phyloP scores from a whole-genome alignment of 2,113 vertebrate genomes.

The Plecturocebus donacophilus region DNA sequence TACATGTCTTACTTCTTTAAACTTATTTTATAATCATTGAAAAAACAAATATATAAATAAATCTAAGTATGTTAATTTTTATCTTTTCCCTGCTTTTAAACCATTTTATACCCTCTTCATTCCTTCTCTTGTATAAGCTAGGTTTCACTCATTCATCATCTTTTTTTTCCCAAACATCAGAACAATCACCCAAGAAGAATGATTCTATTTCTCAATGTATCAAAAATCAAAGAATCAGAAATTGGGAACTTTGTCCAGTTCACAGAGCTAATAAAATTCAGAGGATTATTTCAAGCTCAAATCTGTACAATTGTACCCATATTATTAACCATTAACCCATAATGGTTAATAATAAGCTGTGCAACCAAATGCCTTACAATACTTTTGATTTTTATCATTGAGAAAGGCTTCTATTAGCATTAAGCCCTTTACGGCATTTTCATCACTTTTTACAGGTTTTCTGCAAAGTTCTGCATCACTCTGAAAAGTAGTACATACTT shows the following conservation, averaged over 20 bases:
- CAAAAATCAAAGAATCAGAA: background rate
- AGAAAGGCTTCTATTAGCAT: background rate
- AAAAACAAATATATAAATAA: background rate
- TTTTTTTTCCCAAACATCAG: background rate
- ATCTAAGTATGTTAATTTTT: background rate
- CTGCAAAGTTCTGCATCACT: background rate
- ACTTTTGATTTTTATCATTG: background rate
- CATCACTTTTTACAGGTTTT: background rate
- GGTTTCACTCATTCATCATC: background rate
- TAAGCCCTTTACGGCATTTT: background rate
- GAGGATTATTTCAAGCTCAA: background rate
- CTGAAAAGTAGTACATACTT: background rate
- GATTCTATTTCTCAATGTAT: background rate
- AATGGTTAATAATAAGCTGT: background rate
- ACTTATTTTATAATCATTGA: background rate
- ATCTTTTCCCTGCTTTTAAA: background rate
- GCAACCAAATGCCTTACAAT: background rate
- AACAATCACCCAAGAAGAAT: background rate
- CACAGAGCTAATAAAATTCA: background rate
- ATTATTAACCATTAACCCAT: too few relatives aligned
- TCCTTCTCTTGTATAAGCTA: background rate
- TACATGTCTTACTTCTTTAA: background rate
- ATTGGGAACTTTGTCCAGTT: background rate
- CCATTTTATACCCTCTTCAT: background rate
- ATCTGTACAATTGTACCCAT: background rate